phyloP scores from a whole-genome alignment of 2,888 invertebrate genomes.

The Microdon myrmicae region DNA sequence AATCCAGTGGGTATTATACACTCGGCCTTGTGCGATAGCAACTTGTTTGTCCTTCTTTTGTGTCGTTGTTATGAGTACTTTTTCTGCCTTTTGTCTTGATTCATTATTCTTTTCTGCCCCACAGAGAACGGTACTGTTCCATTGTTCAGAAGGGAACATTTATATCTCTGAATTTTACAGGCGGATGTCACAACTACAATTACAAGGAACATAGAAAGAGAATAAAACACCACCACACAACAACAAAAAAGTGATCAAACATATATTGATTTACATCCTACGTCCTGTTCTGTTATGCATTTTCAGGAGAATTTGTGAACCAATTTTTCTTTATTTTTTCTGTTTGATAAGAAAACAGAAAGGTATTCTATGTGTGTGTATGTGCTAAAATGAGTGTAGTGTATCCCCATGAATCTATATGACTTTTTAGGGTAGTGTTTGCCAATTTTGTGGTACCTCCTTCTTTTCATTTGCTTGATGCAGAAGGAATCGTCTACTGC shows the following conservation, averaged over 20 bases:
- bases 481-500: no score
- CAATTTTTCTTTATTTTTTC: conserved; percentile 9
- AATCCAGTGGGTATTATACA: no score
- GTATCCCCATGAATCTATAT: conserved; percentile 17
- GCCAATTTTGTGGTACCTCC: not conserved
- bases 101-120: not conserved
- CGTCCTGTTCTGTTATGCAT: conserved; percentile 4
- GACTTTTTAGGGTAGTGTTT: conserved; percentile 3
- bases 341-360: no score
- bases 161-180: conserved; percentile 26
- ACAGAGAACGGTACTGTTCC: not conserved
- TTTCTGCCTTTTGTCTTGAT: not conserved
- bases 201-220: not conserved
- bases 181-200: conserved; percentile 9
- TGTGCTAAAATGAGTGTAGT: not conserved
- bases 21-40: no score
- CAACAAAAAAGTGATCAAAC: conserved; percentile 14
- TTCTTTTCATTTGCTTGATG: no score
- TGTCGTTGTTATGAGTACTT: conserved; percentile 4
- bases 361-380: not conserved
- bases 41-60: no score
- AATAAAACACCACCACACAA: no score
- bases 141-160: conserved; percentile 13
- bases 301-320: conserved; percentile 17
- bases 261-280: conserved; percentile 15